phyloP scores from a whole-genome alignment of 2,797 vertebrate species.

The Novumbra hubbsi region DNA sequence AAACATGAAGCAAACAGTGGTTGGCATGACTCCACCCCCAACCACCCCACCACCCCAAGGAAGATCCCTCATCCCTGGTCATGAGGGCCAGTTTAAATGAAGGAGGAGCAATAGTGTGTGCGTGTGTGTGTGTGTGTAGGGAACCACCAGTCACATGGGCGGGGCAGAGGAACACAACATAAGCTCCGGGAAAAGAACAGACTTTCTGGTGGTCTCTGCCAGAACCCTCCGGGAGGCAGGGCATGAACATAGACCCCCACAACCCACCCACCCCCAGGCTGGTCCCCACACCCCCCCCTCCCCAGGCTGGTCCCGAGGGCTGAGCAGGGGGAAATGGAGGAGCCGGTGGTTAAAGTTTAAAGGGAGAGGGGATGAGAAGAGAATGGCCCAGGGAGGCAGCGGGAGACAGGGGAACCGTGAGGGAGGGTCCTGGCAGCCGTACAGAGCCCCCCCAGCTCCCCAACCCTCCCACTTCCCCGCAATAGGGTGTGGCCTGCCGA shows the following conservation, averaged over 20 bases:
- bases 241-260: conserved; percentile 32
- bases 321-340: conserved; percentile 31
- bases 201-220: conserved; percentile 39
- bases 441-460: conserved; percentile 6
- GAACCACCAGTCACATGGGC: conserved; percentile 53
- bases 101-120: background rate
- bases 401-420: too few species aligned
- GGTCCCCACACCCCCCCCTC: conserved; percentile 35
- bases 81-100: conserved; percentile 29
- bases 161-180: conserved; percentile 16
- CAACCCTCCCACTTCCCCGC: conserved; percentile 39
- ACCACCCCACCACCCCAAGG: conserved; percentile 12
- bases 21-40: too few species aligned
- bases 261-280: conserved; percentile 34
- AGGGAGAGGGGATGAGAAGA: conserved; percentile 28
- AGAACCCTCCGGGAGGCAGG: conserved; percentile 32
- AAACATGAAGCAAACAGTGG: too few species aligned
- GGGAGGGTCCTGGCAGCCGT: conserved; percentile 40
- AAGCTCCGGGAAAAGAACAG: conserved; percentile 30
- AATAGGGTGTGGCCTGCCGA: conserved; percentile 64
- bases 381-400: conserved; percentile 35
- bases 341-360: conserved; percentile 49
- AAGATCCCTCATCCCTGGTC: conserved; percentile 41
- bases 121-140: too few species aligned
- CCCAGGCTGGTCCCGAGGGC: conserved; percentile 46